phyloP scores from a whole-genome alignment of 2,888 invertebrate genomes.

The Dendrolimus pini region DNA sequence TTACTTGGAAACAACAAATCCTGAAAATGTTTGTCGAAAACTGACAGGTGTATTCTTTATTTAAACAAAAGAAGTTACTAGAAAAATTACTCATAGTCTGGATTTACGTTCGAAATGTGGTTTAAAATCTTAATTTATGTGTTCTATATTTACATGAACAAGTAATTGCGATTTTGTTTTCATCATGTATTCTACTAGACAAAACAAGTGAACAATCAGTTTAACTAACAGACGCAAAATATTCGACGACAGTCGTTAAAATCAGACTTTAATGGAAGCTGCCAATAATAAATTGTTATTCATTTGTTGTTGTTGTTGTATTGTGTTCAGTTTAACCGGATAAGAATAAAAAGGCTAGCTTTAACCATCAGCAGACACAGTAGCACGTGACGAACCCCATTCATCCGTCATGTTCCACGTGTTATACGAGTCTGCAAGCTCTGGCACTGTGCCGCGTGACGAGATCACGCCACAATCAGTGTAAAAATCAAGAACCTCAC shows the following conservation, averaged over 20 bases:
- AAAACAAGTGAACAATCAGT: too few species aligned
- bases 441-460: slow-evolving; percentile 68
- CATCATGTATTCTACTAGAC: too few species aligned
- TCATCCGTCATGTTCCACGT: slow-evolving; percentile 64
- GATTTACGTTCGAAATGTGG: not conserved
- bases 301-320: too few species aligned
- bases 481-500: slow-evolving; percentile 22
- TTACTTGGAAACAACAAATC: too few species aligned
- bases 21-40: slow-evolving; percentile 3
- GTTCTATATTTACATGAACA: too few species aligned
- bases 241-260: too few species aligned
- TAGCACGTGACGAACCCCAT: slow-evolving; percentile 54
- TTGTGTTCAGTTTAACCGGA: too few species aligned
- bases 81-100: not conserved
- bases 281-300: not conserved
- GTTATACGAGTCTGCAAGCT: slow-evolving; percentile 39
- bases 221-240: too few species aligned
- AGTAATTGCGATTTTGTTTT: too few species aligned
- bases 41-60: slow-evolving; percentile 6
- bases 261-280: too few species aligned
- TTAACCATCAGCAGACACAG: too few species aligned
- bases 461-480: slow-evolving; percentile 42
- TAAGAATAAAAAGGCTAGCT: too few species aligned
- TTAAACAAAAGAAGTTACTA: not conserved
- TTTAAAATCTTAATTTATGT: not conserved